A percentile compares a stretch with the other conserved stretches of the same genome.
These are phyloP conservation scores for Halictus rubicundus DNA, from an alignment of 1,140 invertebrate genomes.

Conservation along the genomic window DNA sequence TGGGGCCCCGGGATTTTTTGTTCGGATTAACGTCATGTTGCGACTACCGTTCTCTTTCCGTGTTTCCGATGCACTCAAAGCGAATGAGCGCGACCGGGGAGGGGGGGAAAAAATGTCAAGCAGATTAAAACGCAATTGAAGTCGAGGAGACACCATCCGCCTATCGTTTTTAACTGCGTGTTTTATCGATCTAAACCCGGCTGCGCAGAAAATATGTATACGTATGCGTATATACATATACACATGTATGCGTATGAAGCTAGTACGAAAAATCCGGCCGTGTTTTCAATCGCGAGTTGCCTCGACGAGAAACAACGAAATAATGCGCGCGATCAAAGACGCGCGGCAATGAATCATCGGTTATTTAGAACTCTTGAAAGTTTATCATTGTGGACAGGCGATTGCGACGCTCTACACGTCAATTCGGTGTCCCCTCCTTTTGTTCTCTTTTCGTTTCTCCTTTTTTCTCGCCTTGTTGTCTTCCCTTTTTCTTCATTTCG, in stretches of 20 bases:
- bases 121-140: slow-evolving; percentile 15
- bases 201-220: background rate
- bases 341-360: background rate
- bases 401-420: background rate
- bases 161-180: slow-evolving; percentile 6
- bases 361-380: background rate
- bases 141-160: background rate
- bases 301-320: background rate
- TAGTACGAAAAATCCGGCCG: too few species aligned
- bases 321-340: background rate
- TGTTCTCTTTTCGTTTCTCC: too few species aligned
- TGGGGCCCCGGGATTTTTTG: background rate
- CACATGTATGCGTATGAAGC: too few species aligned
- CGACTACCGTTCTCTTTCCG: background rate
- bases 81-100: background rate
- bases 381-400: background rate
- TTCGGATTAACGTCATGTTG: background rate
- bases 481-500: background rate
- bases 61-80: slow-evolving; percentile 12
- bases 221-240: background rate
- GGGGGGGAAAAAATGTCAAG: slow-evolving; percentile 14
- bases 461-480: background rate
- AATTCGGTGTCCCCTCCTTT: background rate
- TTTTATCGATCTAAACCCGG: background rate
- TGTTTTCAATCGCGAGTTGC: too few species aligned